Conservation (phyloP, 2,113 vertebrate genomes). For the Regulus satrapa region DNA sequence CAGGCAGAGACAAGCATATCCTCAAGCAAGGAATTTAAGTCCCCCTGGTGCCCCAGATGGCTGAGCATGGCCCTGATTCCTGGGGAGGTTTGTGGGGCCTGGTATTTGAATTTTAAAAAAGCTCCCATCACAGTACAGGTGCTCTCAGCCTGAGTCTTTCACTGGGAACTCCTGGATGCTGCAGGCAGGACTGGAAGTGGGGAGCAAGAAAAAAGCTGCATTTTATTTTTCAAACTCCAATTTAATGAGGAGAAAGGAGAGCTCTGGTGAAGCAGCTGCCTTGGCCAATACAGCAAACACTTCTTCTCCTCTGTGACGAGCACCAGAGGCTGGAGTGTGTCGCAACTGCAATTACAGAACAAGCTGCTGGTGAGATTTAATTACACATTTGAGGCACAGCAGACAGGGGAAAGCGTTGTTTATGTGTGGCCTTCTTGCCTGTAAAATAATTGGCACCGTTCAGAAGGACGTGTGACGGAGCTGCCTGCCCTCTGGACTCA, state of each 20-base stretch:
- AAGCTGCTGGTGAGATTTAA: slow-evolving; percentile 10
- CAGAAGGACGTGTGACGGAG: not conserved
- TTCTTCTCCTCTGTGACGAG: not conserved
- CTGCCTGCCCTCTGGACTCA: not conserved
- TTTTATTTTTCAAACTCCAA: not conserved
- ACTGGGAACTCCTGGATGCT: not conserved
- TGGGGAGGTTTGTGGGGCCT: not conserved
- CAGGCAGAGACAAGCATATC: not conserved
- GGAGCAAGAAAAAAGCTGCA: not conserved
- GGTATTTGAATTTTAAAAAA: not conserved
- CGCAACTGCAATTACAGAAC: not conserved
- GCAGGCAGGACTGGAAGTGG: not conserved
- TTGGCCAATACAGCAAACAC: not conserved
- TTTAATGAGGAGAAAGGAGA: not conserved
- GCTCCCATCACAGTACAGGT: not conserved
- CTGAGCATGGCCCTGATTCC: not conserved
- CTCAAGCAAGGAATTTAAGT: not conserved
- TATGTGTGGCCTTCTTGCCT: not conserved
- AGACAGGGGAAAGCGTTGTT: not conserved
- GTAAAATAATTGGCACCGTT: not conserved
- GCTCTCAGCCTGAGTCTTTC: not conserved
- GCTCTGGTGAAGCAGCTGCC: not conserved
- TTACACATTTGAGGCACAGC: not conserved
- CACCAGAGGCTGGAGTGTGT: not conserved
- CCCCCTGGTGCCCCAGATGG: not conserved